Evolutionary conservation across 2,797 vertebrate species (phyloP).

Genomic region (Sternotherus odoratus): DNA sequence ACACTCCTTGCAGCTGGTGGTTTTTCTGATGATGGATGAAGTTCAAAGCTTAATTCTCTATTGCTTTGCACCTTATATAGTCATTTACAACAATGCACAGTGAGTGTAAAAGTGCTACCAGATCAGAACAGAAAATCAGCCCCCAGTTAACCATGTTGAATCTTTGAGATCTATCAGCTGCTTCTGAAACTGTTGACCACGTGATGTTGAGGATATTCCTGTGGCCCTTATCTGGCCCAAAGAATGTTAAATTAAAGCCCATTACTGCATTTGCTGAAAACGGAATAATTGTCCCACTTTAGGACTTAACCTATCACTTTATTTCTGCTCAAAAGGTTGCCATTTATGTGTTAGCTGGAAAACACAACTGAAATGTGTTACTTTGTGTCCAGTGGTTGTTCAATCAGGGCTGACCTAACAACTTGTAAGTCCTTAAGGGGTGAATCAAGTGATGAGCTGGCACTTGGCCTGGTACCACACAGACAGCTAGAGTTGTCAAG

Average conservation of each 20-base stretch:
- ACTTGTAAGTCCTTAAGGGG: background rate
- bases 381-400: background rate
- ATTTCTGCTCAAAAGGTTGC: background rate
- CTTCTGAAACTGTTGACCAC: background rate
- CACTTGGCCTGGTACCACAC: background rate
- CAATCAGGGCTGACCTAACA: background rate
- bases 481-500: background rate
- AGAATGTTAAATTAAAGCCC: background rate
- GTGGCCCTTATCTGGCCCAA: background rate
- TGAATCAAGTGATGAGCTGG: accelerated
- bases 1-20: too few species aligned
- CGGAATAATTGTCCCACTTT: too few species aligned
- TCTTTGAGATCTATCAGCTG: background rate
- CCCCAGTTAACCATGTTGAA: background rate
- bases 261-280: background rate
- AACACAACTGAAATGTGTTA: background rate
- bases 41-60: background rate
- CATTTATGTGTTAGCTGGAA: background rate
- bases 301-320: too few species aligned
- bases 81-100: constrained; percentile 1
- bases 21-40: background rate
- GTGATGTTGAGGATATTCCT: background rate
- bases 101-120: background rate
- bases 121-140: background rate
- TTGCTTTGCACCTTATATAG: accelerated